Percentiles rank a stretch among this genome's conserved stretches.
Conservation (phyloP, 1,140 invertebrate species). For the Reticulitermes speratus region DNA sequence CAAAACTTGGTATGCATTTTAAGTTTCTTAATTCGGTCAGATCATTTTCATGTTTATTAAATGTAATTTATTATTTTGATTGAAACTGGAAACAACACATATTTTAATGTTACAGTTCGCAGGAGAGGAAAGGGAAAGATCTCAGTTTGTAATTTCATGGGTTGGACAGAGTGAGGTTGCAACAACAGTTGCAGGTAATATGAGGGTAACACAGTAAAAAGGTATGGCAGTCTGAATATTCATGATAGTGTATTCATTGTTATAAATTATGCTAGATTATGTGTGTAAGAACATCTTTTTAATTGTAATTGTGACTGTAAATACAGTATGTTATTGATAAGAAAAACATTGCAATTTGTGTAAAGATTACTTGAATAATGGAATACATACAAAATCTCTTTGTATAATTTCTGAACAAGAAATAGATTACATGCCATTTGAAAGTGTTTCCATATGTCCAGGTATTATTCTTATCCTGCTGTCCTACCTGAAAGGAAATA, state of each 20-base stretch:
- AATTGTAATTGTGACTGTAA: constrained; percentile 1
- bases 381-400: not conserved
- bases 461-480: too few relatives aligned
- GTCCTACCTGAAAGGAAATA: too few relatives aligned
- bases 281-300: not conserved
- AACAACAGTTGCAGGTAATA: not conserved
- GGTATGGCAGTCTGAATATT: not conserved
- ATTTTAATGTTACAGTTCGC: not conserved
- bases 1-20: not conserved
- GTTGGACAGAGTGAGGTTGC: not conserved
- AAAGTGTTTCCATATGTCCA: too few relatives aligned
- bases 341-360: not conserved
- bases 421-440: not conserved
- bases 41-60: not conserved
- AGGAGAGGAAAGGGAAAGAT: not conserved
- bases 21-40: not conserved
- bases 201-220: not conserved
- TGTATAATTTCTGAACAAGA: not conserved
- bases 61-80: not conserved
- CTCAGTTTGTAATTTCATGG: not conserved
- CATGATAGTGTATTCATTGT: not conserved
- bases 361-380: not conserved
- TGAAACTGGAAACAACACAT: not conserved
- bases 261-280: not conserved
- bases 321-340: not conserved